phyloP scores from a whole-genome alignment of 1,140 invertebrate species.

The Lerema accius region DNA sequence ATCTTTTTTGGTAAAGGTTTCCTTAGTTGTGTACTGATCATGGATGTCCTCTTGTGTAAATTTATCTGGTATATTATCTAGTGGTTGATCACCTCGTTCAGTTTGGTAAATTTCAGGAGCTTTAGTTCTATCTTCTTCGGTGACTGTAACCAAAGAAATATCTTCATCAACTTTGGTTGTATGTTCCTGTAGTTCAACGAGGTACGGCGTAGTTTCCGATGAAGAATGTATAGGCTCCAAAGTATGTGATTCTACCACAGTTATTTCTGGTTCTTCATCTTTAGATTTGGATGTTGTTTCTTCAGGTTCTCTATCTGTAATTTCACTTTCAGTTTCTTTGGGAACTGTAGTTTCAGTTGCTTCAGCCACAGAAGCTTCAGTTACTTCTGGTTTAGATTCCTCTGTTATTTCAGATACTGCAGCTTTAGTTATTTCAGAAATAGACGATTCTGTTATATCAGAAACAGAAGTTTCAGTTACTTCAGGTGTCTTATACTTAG shows the following conservation, averaged over 20 bases:
- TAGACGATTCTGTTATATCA: not conserved
- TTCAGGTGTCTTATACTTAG: not conserved
- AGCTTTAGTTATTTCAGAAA: not conserved
- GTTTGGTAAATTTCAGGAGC: slow-evolving; percentile 38
- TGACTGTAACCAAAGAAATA: slow-evolving; percentile 35
- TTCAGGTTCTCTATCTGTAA: slow-evolving; percentile 24
- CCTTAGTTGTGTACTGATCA: slow-evolving; percentile 5
- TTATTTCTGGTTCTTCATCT: slow-evolving; percentile 39
- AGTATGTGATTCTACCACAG: slow-evolving; percentile 52
- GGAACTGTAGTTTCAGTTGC: slow-evolving; percentile 3
- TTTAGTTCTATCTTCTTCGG: slow-evolving; percentile 38
- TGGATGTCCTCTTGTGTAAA: slow-evolving; percentile 3
- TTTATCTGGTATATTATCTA: slow-evolving; percentile 17
- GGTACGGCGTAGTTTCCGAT: slow-evolving; percentile 57
- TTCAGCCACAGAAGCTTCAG: not conserved
- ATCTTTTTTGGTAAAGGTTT: slow-evolving; percentile 32
- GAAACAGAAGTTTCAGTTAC: not conserved
- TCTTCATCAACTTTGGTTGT: slow-evolving; percentile 55
- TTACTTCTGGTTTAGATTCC: not conserved
- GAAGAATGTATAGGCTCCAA: slow-evolving; percentile 23
- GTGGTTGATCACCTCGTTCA: slow-evolving; percentile 45
- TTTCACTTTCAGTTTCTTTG: slow-evolving; percentile 25
- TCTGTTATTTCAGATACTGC: not conserved
- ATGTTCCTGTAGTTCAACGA: slow-evolving; percentile 72
- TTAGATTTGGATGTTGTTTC: slow-evolving; percentile 30